A percentile compares a stretch with the other conserved stretches of the same genome.
Evolutionary conservation across 1,140 invertebrate genomes (phyloP).

Genomic region (Pectinophora gossypiella): DNA sequence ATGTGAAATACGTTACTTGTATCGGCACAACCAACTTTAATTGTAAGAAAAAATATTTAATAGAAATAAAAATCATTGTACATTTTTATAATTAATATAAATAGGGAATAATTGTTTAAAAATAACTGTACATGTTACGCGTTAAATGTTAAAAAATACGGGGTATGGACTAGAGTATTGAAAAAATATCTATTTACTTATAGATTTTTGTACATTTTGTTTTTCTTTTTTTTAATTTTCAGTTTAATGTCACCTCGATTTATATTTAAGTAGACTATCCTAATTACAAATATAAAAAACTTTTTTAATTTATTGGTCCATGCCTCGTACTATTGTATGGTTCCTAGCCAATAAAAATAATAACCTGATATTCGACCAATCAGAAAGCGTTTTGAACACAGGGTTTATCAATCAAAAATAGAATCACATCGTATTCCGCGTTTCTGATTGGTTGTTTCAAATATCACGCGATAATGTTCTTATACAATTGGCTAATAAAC

Average conservation of each 20-base stretch:
- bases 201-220: constrained; percentile 9
- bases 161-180: neutral
- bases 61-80: constrained; percentile 55
- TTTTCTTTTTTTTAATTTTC: constrained; percentile 9
- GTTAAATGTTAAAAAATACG: constrained; percentile 7
- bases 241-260: too few species aligned
- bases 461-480: neutral
- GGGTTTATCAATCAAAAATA: neutral
- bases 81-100: constrained; percentile 53
- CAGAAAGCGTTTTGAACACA: too few species aligned
- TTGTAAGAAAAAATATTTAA: constrained; percentile 59
- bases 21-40: constrained; percentile 65
- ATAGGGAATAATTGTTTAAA: constrained; percentile 36
- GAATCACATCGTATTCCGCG: neutral
- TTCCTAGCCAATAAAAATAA: neutral
- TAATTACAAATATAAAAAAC: constrained; percentile 11
- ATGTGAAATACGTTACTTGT: constrained; percentile 22
- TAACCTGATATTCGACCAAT: neutral
- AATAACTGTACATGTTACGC: constrained; percentile 40
- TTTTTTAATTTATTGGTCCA: neutral
- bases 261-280: too few species aligned
- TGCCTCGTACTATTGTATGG: neutral
- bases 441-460: neutral
- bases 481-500: neutral
- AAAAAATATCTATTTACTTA: neutral